Evolutionary conservation across 2,888 invertebrate genomes (phyloP).

Genomic region (Monopis laevigella): DNA sequence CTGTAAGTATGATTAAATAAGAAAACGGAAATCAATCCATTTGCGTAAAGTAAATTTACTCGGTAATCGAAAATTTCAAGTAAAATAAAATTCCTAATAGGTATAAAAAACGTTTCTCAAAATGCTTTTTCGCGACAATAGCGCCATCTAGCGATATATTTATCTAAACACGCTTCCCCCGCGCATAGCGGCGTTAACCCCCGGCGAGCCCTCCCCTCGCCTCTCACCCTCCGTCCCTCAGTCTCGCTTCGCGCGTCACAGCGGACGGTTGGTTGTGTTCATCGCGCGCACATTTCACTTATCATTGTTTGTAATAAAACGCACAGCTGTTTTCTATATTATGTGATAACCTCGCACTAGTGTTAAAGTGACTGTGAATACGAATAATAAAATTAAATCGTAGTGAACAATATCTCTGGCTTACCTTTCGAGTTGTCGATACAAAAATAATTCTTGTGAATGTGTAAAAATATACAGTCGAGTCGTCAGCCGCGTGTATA

Average conservation of each 20-base stretch:
- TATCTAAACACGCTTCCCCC: too few relatives aligned
- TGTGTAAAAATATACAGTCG: slow-evolving; percentile 55
- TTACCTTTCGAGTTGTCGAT: slow-evolving; percentile 28
- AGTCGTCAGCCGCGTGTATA: slow-evolving; percentile 36
- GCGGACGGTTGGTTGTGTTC: slow-evolving; percentile 23
- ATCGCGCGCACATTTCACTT: slow-evolving; percentile 20
- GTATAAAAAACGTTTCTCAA: too few relatives aligned
- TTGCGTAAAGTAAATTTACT: too few relatives aligned
- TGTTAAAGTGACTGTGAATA: slow-evolving; percentile 7
- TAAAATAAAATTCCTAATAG: too few relatives aligned
- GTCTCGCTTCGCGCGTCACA: slow-evolving; percentile 43
- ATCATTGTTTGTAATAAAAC: slow-evolving; percentile 55
- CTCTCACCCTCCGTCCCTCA: slow-evolving; percentile 28
- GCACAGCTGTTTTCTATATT: slow-evolving; percentile 46
- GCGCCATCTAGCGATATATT: slow-evolving; percentile 49
- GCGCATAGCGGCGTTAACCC: slow-evolving; percentile 14
- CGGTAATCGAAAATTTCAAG: too few relatives aligned
- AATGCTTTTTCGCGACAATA: too few relatives aligned
- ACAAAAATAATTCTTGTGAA: slow-evolving; percentile 44
- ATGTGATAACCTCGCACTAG: slow-evolving; percentile 3
- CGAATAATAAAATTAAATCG: slow-evolving; percentile 22
- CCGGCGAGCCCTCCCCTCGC: slow-evolving; percentile 23
- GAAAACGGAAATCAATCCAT: too few relatives aligned
- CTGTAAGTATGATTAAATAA: too few relatives aligned
- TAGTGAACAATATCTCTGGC: too few relatives aligned